Conservation (phyloP, 2,113 vertebrate species). For the Tragelaphus imberbis region DNA sequence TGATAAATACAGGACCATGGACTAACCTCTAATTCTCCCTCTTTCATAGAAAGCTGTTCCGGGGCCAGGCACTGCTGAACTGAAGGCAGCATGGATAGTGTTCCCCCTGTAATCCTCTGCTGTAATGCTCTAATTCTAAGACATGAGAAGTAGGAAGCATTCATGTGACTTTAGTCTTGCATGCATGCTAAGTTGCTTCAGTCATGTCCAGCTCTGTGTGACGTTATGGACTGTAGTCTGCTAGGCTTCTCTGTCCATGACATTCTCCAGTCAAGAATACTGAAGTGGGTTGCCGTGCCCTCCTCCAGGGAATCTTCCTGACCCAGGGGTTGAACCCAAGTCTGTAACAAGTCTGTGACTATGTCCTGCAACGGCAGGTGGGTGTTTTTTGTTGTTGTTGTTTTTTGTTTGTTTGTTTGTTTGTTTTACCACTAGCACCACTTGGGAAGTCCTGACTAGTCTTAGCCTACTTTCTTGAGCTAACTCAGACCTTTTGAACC, state of each 20-base stretch:
- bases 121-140: neutral
- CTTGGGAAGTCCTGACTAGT: neutral
- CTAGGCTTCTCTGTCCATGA: neutral
- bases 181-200: no score
- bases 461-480: neutral
- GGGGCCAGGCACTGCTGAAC: neutral
- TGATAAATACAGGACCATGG: neutral
- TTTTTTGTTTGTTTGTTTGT: no score
- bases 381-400: neutral
- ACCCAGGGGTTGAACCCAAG: neutral
- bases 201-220: neutral
- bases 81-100: neutral
- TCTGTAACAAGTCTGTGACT: neutral
- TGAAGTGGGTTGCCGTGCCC: neutral
- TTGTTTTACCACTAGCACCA: neutral
- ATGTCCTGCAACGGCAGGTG: neutral
- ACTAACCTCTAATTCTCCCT: neutral
- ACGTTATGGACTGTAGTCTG: neutral
- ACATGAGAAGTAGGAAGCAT: neutral
- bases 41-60: neutral
- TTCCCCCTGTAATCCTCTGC: neutral
- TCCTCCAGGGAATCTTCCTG: neutral
- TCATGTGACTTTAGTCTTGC: neutral
- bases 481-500: neutral
- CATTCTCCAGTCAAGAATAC: neutral